phyloP scores from a whole-genome alignment of 2,797 vertebrate genomes.

The Nyctalus aviator region DNA sequence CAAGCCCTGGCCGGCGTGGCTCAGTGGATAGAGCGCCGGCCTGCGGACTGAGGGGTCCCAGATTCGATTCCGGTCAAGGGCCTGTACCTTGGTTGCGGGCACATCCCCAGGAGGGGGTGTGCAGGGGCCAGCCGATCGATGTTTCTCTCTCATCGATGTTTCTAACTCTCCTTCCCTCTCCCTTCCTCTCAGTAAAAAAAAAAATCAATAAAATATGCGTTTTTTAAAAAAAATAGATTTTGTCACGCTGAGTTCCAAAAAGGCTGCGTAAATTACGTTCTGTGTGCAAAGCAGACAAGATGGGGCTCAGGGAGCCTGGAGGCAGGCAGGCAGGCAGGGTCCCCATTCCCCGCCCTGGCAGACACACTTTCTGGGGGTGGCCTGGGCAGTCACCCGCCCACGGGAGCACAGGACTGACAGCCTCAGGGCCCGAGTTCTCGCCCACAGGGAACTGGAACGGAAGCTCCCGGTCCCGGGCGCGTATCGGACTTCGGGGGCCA shows the following conservation, averaged over 20 bases:
- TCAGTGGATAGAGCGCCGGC: too few relatives aligned
- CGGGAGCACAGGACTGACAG: not conserved
- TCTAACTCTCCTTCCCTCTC: too few relatives aligned
- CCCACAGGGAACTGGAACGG: not conserved
- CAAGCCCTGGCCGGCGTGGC: not conserved
- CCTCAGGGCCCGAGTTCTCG: not conserved
- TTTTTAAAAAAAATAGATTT: not conserved
- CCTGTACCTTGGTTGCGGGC: too few relatives aligned
- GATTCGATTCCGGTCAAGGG: too few relatives aligned
- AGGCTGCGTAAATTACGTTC: not conserved
- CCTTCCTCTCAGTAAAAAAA: too few relatives aligned
- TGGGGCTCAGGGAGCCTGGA: not conserved
- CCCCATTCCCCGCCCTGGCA: too few relatives aligned
- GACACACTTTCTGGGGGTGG: not conserved
- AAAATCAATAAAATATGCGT: too few relatives aligned
- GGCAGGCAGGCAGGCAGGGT: not conserved
- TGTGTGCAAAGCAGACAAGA: not conserved
- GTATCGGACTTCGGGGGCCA: not conserved
- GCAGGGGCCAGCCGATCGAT: too few relatives aligned
- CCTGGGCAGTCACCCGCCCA: not conserved
- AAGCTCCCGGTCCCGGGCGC: not conserved
- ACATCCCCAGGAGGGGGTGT: too few relatives aligned
- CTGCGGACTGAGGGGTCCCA: too few relatives aligned
- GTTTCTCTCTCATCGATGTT: too few relatives aligned
- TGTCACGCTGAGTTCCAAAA: not conserved